phyloP scores from a whole-genome alignment of 2,113 vertebrate species.

The Peromyscus maniculatus region DNA sequence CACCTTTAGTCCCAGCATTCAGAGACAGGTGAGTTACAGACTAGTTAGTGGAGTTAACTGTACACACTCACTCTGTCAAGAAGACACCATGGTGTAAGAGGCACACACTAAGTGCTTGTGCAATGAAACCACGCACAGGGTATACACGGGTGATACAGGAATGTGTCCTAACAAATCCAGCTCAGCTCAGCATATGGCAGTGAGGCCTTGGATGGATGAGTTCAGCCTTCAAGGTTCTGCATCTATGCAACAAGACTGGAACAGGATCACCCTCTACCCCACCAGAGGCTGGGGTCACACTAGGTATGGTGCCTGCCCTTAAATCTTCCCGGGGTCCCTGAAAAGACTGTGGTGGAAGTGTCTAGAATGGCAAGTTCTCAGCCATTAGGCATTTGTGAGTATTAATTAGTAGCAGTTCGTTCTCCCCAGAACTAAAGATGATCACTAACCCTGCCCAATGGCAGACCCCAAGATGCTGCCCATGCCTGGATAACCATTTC shows the following conservation, averaged over 20 bases:
- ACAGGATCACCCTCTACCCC: background rate
- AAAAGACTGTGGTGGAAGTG: background rate
- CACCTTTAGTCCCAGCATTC: background rate
- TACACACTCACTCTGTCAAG: background rate
- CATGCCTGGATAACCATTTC: background rate
- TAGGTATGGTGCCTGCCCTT: background rate
- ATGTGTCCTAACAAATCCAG: background rate
- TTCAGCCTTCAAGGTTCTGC: background rate
- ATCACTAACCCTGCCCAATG: background rate
- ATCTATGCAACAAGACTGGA: background rate
- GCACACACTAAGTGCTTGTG: background rate
- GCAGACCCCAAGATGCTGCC: background rate
- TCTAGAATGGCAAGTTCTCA: background rate
- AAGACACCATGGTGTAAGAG: background rate
- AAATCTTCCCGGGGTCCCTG: too few relatives aligned
- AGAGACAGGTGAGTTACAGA: background rate
- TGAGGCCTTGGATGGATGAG: background rate
- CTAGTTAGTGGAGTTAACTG: background rate
- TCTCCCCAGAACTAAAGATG: background rate
- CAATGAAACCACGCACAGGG: background rate
- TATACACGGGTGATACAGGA: background rate
- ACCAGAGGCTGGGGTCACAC: background rate
- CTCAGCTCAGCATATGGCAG: background rate
- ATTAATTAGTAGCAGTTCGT: background rate
- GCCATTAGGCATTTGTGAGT: too few relatives aligned